Evolutionary conservation across 1,140 invertebrate species (phyloP), one percentile per base, ranked within the genome.

Genomic region (Drosophila nebulosa): DNA sequence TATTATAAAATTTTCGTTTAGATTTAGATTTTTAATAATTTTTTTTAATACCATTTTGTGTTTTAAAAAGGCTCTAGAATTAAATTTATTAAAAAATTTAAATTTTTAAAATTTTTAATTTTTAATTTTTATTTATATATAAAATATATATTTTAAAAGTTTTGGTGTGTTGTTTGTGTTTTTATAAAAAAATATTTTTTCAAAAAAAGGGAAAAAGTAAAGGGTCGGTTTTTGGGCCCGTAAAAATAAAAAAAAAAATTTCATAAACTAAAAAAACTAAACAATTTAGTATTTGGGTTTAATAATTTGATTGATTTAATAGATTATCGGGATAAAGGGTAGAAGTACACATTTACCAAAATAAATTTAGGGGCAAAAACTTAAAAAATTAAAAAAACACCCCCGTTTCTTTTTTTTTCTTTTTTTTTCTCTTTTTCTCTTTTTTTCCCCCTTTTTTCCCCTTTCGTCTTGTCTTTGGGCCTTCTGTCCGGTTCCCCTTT

Each of bases 1-100:
- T 10, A 22, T n/a, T 36, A 58, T 30, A 64, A 58, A 66, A n/a
- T n/a, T 66, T 53, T 30, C 36, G 7, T n/a, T n/a, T n/a, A n/a
- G n/a, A n/a, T n/a, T n/a, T n/a, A n/a, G n/a, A n/a, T n/a, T n/a
- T n/a, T 3, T 65, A 46, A n/a, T n/a, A 58, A 36, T 58, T 35
- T 61, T 46, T 61, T 42, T 63, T 42, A n/a, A 12, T 57, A 18
- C 24, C 18, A 51, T 27, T 26, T 22, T 35, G 14, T 42, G 22
- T 36, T 52, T 60, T 26, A 5, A 16, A 57, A 57, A 35, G 32
- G 53, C 16, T 32, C 32, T 36, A 36, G n/a, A 36, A n/a, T 36
- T 36, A 36, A n/a, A 3, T 36, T 14, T n/a, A 12, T 36, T 36
- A 36, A 36, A n/a, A n/a, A n/a, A n/a, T n/a, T n/a, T n/a, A n/a